A percentile compares a stretch with the other conserved stretches of the same genome.
Conservation (phyloP, 2,113 vertebrate genomes). For the Centropristis striata region DNA sequence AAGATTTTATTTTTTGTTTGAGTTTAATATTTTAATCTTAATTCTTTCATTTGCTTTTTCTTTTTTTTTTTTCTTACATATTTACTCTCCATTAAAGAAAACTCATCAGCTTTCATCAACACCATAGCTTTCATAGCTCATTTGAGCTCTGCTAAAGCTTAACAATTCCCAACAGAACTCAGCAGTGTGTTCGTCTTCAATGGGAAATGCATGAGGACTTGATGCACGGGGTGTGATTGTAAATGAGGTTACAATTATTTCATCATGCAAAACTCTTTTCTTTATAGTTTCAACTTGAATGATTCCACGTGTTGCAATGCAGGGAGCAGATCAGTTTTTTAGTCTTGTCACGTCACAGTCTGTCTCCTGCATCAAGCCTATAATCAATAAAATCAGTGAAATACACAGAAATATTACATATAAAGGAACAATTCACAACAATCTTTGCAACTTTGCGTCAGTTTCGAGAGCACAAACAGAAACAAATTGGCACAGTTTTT, state of each 20-base stretch:
- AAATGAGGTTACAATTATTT: constrained; percentile 68
- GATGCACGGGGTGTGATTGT: constrained; percentile 38
- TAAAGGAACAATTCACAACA: not conserved
- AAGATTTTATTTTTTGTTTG: not conserved
- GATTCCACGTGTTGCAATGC: constrained; percentile 65
- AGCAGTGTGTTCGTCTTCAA: constrained; percentile 3
- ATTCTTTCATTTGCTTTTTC: constrained; percentile 3
- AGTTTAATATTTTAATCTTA: constrained; percentile 16
- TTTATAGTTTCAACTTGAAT: constrained; percentile 46
- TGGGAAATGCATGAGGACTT: constrained; percentile 18
- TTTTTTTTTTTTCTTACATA: constrained; percentile 10
- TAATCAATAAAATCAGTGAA: not conserved
- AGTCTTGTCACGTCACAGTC: constrained; percentile 12
- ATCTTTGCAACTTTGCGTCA: not conserved
- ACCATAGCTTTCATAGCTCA: constrained; percentile 15
- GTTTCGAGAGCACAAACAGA: not conserved
- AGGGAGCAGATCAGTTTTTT: constrained; percentile 6
- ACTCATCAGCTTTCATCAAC: not conserved
- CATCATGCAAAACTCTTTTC: constrained; percentile 60
- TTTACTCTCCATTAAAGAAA: not conserved
- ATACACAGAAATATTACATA: not conserved
- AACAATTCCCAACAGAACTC: constrained; percentile 29
- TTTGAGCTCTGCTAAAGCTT: constrained; percentile 37
- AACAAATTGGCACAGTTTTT: not conserved
- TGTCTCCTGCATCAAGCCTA: not conserved